Base-by-base conservation (phyloP, 1,140 invertebrate genomes). In the Chelonus insularis region DNA sequence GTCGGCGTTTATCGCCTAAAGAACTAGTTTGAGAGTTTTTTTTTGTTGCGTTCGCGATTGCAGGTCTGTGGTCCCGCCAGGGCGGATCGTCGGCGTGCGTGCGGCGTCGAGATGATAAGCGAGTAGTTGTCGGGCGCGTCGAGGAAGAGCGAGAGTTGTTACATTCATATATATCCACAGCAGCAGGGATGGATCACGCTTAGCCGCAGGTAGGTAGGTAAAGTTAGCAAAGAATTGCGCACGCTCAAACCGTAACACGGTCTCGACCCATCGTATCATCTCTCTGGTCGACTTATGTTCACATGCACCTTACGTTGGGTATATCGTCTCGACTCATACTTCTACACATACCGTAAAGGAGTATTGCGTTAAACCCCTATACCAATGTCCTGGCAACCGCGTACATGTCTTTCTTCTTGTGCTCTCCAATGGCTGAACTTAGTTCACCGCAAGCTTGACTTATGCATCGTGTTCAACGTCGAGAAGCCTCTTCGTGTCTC, bases 21-120 rank as follows among this genome's bases (percentile, higher is more conserved):
- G 25, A 52, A 61, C 50, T 34, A 55, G 39, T 60, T 61, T 61
- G 43, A 36, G 20, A 56, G 12, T 61, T 61, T 48, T 34, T 47
- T 34, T 47, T 16, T 20, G 25, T 25, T 11, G 7, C 9, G 20
- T 45, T 1, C 21, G 9, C 36, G 52, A 56, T 41, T 56, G 23
- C 23, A 29, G 55, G n/a, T 0, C 32, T 11, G 23, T n/a, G n/a
- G n/a, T 34, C 20, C 16, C 20, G 55, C 37, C 39, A 41, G 55
- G 25, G 55, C 39, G 25, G 52, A 41, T 29, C 39, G 23, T 41
- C 39, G 21, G n/a, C 39, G 37, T 57, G 55, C 39, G 21, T 45
- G 23, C 18, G 11, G 51, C 32, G 25, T 16, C 11, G 52, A 45
- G 39, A 57, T 57, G 39, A 57, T 57, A 57, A 41, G 52, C 14